These are phyloP conservation scores for Hylia prasina DNA, from an alignment of 2,113 vertebrate genomes.

Conservation along the genomic window DNA sequence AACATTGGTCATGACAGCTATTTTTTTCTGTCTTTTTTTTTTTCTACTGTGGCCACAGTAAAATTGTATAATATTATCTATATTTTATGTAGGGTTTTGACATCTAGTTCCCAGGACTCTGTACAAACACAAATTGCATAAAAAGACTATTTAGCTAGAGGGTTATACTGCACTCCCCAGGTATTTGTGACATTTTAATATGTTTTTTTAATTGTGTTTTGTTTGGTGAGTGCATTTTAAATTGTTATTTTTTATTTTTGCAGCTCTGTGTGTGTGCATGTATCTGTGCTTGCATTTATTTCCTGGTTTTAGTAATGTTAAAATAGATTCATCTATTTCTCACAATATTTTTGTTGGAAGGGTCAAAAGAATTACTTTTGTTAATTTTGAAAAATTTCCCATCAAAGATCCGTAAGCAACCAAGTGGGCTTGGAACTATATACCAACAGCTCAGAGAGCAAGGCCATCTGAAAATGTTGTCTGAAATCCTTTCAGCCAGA, in stretches of 20 bases:
- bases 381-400: background rate
- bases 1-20: background rate
- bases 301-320: background rate
- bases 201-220: background rate
- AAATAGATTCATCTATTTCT: background rate
- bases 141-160: background rate
- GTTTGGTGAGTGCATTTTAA: background rate
- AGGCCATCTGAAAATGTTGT: background rate
- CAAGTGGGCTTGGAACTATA: background rate
- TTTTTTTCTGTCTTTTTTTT: background rate
- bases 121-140: background rate
- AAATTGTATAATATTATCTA: background rate
- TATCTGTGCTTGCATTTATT: background rate
- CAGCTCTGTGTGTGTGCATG: fast-evolving
- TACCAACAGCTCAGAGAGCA: background rate
- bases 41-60: background rate
- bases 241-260: background rate
- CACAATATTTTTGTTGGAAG: background rate
- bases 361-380: background rate
- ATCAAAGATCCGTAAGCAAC: background rate
- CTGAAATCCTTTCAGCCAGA: background rate
- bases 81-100: background rate
- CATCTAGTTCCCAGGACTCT: background rate
- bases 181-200: background rate
- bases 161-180: background rate